A percentile compares a stretch with the other conserved stretches of the same genome.
phyloP scores from a whole-genome alignment of 1,140 invertebrate species.

The Centruroides sculpturatus region DNA sequence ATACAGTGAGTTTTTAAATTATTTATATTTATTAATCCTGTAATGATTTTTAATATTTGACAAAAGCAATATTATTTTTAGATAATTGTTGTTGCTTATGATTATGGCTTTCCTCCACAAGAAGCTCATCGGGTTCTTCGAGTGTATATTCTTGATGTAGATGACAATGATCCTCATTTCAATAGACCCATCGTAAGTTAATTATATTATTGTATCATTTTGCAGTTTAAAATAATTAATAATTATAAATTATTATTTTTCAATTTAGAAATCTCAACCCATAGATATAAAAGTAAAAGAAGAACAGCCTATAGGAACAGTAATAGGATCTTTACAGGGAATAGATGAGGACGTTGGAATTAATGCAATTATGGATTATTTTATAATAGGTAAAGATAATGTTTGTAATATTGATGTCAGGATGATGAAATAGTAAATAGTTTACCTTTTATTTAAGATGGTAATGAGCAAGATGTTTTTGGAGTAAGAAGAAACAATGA shows the following conservation, averaged over 20 bases:
- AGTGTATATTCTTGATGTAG: constrained; percentile 53
- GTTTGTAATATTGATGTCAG: not conserved
- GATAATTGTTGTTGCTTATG: constrained; percentile 48
- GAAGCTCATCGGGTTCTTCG: constrained; percentile 51
- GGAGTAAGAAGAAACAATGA: constrained; percentile 43
- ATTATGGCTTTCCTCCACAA: constrained; percentile 57
- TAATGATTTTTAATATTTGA: not conserved
- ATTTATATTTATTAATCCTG: not conserved
- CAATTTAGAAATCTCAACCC: constrained; percentile 44
- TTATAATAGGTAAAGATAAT: constrained; percentile 53
- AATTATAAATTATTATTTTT: constrained; percentile 9
- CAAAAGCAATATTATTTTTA: not conserved
- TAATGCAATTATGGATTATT: constrained; percentile 80
- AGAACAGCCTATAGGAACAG: constrained; percentile 61
- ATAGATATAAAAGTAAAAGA: constrained; percentile 45
- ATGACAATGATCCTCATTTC: constrained; percentile 63
- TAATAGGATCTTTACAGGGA: constrained; percentile 71
- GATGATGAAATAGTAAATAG: not conserved
- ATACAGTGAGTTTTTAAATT: constrained; percentile 39
- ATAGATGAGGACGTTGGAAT: constrained; percentile 81
- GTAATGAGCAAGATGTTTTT: constrained; percentile 52
- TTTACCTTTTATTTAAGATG: constrained; percentile 22
- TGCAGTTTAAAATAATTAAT: not conserved
- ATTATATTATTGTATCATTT: not conserved
- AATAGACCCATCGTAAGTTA: constrained; percentile 45